These are phyloP conservation scores for Penaeus monodon DNA, from an alignment of 2,888 invertebrate species.

Conservation along the genomic window DNA sequence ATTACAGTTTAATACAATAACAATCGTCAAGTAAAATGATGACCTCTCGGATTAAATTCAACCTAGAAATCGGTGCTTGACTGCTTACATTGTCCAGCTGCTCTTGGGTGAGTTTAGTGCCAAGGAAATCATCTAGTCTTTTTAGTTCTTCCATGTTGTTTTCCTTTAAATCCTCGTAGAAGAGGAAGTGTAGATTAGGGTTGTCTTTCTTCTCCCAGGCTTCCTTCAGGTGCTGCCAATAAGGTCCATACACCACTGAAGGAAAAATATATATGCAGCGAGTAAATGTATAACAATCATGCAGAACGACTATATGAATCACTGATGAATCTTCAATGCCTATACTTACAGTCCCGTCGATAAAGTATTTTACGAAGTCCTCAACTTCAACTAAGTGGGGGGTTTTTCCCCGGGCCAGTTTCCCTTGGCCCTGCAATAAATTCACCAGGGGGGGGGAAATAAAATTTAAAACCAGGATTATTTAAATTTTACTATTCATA, in stretches of 20 bases:
- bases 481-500: no score
- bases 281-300: background rate
- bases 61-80: no score
- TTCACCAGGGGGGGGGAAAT: no score
- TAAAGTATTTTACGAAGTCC: conserved; percentile 1
- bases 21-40: no score
- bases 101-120: conserved; percentile 39
- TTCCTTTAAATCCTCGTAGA: conserved; percentile 56
- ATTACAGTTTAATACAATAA: no score
- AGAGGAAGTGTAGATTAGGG: conserved; percentile 56
- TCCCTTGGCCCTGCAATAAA: no score
- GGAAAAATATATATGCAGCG: background rate
- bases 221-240: conserved; percentile 56
- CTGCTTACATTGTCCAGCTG: conserved; percentile 50
- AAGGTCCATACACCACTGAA: conserved; percentile 4
- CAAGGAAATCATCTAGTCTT: conserved; percentile 51
- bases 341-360: conserved; percentile 22
- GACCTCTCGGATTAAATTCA: no score
- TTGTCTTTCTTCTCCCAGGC: conserved; percentile 42
- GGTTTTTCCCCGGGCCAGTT: no score
- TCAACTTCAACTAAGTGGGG: no score
- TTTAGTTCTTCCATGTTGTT: conserved; percentile 44
- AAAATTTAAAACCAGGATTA: no score
- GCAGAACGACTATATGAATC: no score
- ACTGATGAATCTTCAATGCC: background rate